These are phyloP conservation scores for Therioaphis trifolii DNA, from an alignment of 2,888 invertebrate genomes.

Conservation along the genomic window DNA sequence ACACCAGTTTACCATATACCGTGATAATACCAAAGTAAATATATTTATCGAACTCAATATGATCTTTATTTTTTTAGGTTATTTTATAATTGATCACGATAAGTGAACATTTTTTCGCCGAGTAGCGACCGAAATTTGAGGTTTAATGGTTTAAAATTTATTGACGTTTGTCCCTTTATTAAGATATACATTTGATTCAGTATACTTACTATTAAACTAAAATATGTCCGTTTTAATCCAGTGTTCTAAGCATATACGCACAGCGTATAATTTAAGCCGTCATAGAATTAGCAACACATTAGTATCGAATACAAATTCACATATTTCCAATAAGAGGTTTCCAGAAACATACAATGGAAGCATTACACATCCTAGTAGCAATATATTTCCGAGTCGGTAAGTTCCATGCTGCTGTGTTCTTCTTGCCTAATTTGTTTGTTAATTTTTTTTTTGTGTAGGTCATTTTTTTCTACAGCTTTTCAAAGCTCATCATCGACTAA, in stretches of 20 bases:
- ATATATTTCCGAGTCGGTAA: constrained; percentile 48
- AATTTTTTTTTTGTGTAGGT: constrained; percentile 10
- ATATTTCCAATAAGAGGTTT: neutral
- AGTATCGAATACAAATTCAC: constrained; percentile 29
- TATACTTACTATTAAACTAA: no score
- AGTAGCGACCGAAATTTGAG: no score
- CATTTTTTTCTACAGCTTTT: constrained; percentile 48
- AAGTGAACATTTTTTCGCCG: no score
- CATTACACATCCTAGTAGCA: neutral
- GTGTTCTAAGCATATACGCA: constrained; percentile 55
- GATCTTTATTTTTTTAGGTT: no score
- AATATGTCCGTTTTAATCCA: constrained; percentile 51
- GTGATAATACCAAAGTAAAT: no score
- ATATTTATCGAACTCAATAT: no score
- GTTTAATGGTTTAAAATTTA: no score
- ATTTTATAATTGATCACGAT: no score
- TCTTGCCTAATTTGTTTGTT: neutral
- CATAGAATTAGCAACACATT: constrained; percentile 46
- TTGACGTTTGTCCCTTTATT: no score
- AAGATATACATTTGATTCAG: no score
- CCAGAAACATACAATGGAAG: neutral
- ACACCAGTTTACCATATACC: no score
- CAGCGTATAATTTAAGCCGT: constrained; percentile 43
- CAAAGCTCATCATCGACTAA: neutral
- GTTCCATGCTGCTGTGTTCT: neutral